These are phyloP conservation scores for Aythya baeri DNA, from an alignment of 2,113 vertebrate genomes.

Conservation along the genomic window DNA sequence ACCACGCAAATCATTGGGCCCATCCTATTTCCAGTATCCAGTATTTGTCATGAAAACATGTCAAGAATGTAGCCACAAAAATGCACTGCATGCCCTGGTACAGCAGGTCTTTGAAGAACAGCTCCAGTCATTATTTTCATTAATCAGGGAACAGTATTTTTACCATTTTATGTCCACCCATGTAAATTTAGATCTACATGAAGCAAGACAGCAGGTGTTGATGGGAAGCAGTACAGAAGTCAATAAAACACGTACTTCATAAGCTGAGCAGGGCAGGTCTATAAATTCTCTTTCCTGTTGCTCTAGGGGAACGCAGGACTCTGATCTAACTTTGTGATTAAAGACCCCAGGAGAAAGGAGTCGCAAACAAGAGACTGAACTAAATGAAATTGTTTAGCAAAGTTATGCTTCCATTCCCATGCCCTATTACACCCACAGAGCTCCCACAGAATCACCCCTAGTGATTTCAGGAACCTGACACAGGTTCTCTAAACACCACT, in stretches of 20 bases:
- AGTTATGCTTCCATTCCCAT: not conserved
- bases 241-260: accelerated
- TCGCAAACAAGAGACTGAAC: not conserved
- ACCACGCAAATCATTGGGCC: not conserved
- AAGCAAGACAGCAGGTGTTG: not conserved
- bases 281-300: not conserved
- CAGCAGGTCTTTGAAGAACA: not conserved
- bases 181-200: not conserved
- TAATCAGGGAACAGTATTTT: not conserved
- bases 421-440: accelerated
- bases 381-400: not conserved
- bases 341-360: not conserved
- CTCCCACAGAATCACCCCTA: not conserved
- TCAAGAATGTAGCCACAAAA: not conserved
- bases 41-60: not conserved
- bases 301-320: too few relatives aligned
- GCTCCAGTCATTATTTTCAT: not conserved
- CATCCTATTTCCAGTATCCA: not conserved
- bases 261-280: not conserved
- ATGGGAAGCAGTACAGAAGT: not conserved
- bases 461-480: not conserved
- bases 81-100: not conserved
- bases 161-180: not conserved
- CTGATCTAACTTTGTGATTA: not conserved
- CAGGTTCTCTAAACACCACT: not conserved